Conservation (phyloP, 2,888 invertebrate genomes). For the Pseudoips prasinana region DNA sequence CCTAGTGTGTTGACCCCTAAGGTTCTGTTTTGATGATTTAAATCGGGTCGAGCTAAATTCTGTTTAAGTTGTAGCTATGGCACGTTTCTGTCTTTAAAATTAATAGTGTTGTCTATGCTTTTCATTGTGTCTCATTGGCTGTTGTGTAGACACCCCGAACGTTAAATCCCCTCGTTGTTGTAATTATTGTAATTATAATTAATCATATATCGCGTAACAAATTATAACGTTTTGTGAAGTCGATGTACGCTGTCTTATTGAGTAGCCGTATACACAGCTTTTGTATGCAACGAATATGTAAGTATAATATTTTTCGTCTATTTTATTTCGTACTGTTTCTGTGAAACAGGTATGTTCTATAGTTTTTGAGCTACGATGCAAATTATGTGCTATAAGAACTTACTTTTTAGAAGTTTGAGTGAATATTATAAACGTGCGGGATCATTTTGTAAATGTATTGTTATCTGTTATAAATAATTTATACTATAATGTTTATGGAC, state of each 20-base stretch:
- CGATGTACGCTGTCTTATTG: constrained; percentile 35
- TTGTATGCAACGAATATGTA: constrained; percentile 62
- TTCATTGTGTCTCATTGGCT: too few relatives aligned
- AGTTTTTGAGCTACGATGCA: constrained; percentile 14
- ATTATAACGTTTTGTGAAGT: constrained; percentile 24
- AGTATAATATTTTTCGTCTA: constrained; percentile 33
- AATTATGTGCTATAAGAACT: constrained; percentile 6
- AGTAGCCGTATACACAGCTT: constrained; percentile 47
- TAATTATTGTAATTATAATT: constrained; percentile 26
- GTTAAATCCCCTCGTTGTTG: constrained; percentile 41
- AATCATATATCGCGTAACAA: constrained; percentile 10
- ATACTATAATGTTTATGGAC: constrained; percentile 26
- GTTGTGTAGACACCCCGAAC: constrained; percentile 25
- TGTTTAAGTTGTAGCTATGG: too few relatives aligned
- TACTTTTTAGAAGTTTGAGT: too few relatives aligned
- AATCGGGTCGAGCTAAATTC: too few relatives aligned
- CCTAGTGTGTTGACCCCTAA: too few relatives aligned
- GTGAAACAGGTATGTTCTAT: constrained; percentile 38
- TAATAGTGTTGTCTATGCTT: too few relatives aligned
- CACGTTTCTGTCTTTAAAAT: too few relatives aligned
- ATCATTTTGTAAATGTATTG: constrained; percentile 20
- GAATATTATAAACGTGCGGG: constrained; percentile 1
- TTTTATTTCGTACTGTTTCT: constrained; percentile 39
- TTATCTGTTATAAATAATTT: constrained; percentile 31
- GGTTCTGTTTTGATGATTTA: too few relatives aligned